Evolutionary conservation across 2,888 invertebrate species (phyloP).

Genomic region (Mycalesis mineus): DNA sequence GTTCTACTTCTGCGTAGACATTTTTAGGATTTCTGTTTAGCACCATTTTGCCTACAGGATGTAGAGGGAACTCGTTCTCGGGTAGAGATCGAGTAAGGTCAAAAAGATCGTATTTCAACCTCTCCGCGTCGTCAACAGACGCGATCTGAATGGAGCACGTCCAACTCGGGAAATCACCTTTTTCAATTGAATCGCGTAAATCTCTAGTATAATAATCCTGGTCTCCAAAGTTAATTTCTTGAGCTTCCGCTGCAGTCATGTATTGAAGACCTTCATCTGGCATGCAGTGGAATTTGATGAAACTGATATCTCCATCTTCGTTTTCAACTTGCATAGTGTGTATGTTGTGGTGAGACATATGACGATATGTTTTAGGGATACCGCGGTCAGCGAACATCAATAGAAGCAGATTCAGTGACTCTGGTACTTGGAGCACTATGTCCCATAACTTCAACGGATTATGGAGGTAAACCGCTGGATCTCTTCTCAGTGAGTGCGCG

Average conservation of each 20-base stretch:
- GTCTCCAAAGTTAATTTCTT: not conserved
- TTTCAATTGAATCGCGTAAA: not conserved
- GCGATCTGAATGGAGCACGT: not conserved
- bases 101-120: not conserved
- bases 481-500: not conserved
- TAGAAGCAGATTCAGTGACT: not conserved
- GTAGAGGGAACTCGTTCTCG: not conserved
- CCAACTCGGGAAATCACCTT: not conserved
- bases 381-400: not conserved
- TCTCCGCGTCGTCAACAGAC: not conserved
- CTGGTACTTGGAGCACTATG: not conserved
- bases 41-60: not conserved
- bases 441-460: not conserved
- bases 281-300: not conserved
- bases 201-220: not conserved
- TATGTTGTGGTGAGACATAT: not conserved
- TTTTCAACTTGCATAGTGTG: not conserved
- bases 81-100: not conserved
- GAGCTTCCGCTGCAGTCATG: not conserved
- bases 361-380: not conserved
- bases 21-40: not conserved
- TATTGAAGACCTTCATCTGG: not conserved
- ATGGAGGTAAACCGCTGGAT: not conserved
- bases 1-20: conserved; percentile 1
- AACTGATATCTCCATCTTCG: not conserved